phyloP scores from a whole-genome alignment of 2,113 vertebrate species.

The Aspidoscelis tigris region DNA sequence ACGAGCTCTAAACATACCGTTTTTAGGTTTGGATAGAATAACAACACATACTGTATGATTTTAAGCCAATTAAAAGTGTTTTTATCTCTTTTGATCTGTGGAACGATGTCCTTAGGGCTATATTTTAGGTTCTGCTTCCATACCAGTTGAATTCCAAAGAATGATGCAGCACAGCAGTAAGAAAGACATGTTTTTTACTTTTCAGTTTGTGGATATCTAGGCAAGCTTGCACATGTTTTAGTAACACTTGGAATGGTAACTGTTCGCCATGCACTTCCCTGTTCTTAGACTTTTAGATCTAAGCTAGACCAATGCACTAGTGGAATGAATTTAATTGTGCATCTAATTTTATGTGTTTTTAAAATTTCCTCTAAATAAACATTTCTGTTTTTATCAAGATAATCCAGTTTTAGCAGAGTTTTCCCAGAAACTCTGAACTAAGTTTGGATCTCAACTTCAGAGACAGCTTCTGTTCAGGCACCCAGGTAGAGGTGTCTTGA shows the following conservation, averaged over 20 bases:
- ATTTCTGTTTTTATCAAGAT: neutral
- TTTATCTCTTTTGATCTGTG: neutral
- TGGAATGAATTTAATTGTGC: neutral
- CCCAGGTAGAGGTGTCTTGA: too few relatives aligned
- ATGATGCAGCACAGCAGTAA: neutral
- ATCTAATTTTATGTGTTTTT: neutral
- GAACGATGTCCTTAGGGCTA: neutral
- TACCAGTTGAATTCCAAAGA: neutral
- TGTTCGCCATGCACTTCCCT: neutral
- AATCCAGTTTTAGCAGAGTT: neutral
- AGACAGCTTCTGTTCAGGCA: too few relatives aligned
- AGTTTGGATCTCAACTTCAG: too few relatives aligned
- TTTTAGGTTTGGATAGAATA: neutral
- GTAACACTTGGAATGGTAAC: neutral
- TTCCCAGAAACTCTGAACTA: neutral
- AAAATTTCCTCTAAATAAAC: neutral
- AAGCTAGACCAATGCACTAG: neutral
- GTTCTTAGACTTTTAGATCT: constrained; percentile 2
- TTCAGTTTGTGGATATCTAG: neutral
- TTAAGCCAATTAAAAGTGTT: neutral
- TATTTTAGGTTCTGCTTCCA: neutral
- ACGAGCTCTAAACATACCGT: neutral
- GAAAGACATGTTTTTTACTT: neutral
- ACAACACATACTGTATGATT: neutral
- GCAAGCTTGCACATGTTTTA: neutral